These are phyloP conservation scores for Oryzias sinensis DNA, from an alignment of 2,797 vertebrate genomes.

Conservation along the genomic window DNA sequence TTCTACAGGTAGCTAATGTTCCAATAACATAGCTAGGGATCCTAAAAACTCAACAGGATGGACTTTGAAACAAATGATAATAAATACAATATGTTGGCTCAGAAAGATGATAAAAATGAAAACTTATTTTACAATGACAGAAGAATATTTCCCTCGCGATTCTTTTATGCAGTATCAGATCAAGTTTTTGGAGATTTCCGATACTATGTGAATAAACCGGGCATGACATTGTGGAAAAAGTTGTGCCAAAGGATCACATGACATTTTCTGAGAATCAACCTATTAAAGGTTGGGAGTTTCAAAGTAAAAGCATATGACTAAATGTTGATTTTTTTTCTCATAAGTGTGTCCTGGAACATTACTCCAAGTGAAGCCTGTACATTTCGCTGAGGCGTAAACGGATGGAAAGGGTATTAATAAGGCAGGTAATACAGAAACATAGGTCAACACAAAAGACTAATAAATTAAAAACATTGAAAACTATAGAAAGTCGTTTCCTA, in stretches of 20 bases:
- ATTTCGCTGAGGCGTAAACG: conserved; percentile 2
- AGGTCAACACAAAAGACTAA: conserved; percentile 49
- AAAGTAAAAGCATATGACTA: conserved; percentile 7
- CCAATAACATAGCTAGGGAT: conserved; percentile 35
- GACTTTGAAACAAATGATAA: conserved; percentile 27
- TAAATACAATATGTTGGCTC: conserved; percentile 25
- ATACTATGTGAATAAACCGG: no score
- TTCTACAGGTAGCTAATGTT: conserved; percentile 20
- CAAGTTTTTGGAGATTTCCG: conserved; percentile 1
- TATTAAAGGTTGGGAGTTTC: conserved; percentile 45
- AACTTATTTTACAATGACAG: conserved; percentile 28
- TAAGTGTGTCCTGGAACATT: no score
- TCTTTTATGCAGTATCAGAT: conserved; percentile 14
- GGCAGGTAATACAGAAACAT: conserved; percentile 66
- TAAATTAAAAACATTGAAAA: conserved; percentile 65
- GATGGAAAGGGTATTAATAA: conserved; percentile 72
- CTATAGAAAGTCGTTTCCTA: conserved; percentile 46
- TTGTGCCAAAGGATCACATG: conserved; percentile 44
- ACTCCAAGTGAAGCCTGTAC: no score
- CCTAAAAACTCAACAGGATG: conserved; percentile 49
- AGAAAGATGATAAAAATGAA: conserved; percentile 50
- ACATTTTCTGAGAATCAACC: conserved; percentile 67
- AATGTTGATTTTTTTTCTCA: no score
- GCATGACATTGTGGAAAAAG: neutral
- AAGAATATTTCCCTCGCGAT: conserved; percentile 27